These are phyloP conservation scores for Latrodectus elegans DNA, from an alignment of 2,888 invertebrate genomes.

Conservation along the genomic window DNA sequence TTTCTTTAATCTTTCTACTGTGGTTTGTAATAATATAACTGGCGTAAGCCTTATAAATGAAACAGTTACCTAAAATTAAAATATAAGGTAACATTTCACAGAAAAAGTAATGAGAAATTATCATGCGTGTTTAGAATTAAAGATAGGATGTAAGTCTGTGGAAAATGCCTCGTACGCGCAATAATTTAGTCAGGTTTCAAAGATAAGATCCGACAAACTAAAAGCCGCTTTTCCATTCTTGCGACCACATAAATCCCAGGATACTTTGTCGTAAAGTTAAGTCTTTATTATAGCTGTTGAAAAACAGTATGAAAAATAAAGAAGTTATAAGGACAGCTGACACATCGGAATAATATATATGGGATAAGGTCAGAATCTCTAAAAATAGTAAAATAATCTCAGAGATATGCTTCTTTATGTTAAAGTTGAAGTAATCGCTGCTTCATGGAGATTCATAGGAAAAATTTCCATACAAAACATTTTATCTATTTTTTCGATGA, in stretches of 20 bases:
- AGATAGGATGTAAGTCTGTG: neutral
- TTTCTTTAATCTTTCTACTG: too few species aligned
- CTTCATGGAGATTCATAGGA: too few species aligned
- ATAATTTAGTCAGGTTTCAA: neutral
- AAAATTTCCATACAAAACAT: too few species aligned
- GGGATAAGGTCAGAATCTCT: slow-evolving; percentile 11
- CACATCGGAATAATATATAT: slow-evolving; percentile 26
- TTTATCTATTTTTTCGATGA: too few species aligned
- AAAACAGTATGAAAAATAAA: slow-evolving; percentile 30
- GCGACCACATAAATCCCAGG: slow-evolving; percentile 50
- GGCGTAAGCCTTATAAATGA: too few species aligned
- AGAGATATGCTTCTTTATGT: too few species aligned
- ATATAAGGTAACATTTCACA: too few species aligned
- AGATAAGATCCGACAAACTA: slow-evolving; percentile 46
- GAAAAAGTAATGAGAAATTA: slow-evolving; percentile 16
- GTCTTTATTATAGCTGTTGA: slow-evolving; percentile 59
- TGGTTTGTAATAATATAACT: too few species aligned
- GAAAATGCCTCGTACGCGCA: neutral
- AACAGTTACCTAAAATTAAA: too few species aligned
- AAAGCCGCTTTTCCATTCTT: slow-evolving; percentile 13
- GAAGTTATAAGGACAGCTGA: slow-evolving; percentile 34
- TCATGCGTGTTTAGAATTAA: neutral
- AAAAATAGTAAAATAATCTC: too few species aligned
- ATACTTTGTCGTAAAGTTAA: slow-evolving; percentile 65
- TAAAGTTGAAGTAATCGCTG: too few species aligned